Evolutionary conservation across 2,113 vertebrate species (phyloP), one percentile per base, ranked within the genome.

Genomic region (Gymnobelideus leadbeateri): DNA sequence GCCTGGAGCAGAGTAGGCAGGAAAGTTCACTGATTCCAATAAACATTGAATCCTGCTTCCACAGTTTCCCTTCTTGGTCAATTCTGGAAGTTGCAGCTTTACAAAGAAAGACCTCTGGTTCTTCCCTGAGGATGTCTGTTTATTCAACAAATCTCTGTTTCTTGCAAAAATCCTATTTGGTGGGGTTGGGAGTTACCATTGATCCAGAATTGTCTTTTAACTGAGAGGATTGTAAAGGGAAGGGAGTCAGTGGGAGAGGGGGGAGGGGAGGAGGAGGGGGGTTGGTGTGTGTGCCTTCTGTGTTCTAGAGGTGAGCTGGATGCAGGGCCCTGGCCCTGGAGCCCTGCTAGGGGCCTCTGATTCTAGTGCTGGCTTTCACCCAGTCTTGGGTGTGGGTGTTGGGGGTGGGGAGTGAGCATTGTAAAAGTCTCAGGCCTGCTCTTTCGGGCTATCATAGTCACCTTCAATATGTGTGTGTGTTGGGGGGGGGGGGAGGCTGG

Each of bases 31-130:
- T 68, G 11, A 68, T 68, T 37, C 50, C 52, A 89, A 57, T 61
- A n/a, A 47, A 93, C 89, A 93, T 91, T 89, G 89, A 96, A 90
- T 9, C 43, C 93, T 24, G 91, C 52, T 37, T 5, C 10, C 43
- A 50, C 89, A 57, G 91, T 90, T 51, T 89, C 93, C 94, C 89
- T 97, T 96, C 92, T 90, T 50, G 93, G 93, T 94, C 94, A 94
- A 97, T 95, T 96, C 89, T n/a, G 95, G 96, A 89, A 95, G 94
- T 77, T 92, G 97, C 91, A 96, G 96, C 93, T 95, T 96, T 94
- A 55, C 77, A n/a, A 92, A 55, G 94, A 95, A 93, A 68, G 11
- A 31, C 11, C 57, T 68, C 31, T 12, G 57, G 57, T 12, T 3
- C 57, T 68, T 68, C 31, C 31, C 31, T 37, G 3, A 2, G 26